These are phyloP conservation scores for Moxostoma hubbsi DNA, from an alignment of 2,797 vertebrate genomes.

Conservation along the genomic window DNA sequence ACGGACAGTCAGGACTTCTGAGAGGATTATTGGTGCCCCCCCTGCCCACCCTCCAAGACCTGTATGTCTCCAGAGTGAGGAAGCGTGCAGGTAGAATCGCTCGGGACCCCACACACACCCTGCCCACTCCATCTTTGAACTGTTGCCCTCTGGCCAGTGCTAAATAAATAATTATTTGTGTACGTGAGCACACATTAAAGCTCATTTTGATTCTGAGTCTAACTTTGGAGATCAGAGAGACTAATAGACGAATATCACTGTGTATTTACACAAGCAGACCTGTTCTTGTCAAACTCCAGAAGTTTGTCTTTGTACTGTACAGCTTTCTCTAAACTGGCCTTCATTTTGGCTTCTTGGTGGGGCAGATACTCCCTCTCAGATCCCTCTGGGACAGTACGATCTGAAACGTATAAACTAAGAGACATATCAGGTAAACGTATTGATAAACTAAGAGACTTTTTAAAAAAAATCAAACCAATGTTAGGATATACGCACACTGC, in stretches of 20 bases:
- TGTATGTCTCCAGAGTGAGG: too few relatives aligned
- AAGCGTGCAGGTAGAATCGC: too few relatives aligned
- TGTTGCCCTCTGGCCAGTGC: too few relatives aligned
- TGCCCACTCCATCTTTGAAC: too few relatives aligned
- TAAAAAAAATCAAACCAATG: neutral
- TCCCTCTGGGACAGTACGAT: constrained; percentile 68
- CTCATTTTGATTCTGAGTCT: neutral
- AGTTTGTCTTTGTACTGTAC: constrained; percentile 95
- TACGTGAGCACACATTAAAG: too few relatives aligned
- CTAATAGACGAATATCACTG: neutral
- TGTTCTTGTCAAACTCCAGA: constrained; percentile 92
- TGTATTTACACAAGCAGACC: constrained; percentile 71
- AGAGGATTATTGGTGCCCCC: too few relatives aligned
- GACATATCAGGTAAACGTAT: too few relatives aligned
- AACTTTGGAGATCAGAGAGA: neutral
- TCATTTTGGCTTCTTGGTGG: constrained; percentile 82
- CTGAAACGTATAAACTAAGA: constrained; percentile 6
- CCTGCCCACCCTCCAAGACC: too few relatives aligned
- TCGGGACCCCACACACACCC: too few relatives aligned
- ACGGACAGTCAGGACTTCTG: too few relatives aligned
- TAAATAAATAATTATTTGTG: too few relatives aligned
- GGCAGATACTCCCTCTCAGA: constrained; percentile 83
- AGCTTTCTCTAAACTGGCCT: constrained; percentile 88
- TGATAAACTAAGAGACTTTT: neutral
- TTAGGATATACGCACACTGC: neutral